Percentiles rank a stretch among this genome's conserved stretches.
These are phyloP conservation scores for Yponomeuta plumbellus DNA, from an alignment of 2,888 invertebrate species.

Conservation along the genomic window DNA sequence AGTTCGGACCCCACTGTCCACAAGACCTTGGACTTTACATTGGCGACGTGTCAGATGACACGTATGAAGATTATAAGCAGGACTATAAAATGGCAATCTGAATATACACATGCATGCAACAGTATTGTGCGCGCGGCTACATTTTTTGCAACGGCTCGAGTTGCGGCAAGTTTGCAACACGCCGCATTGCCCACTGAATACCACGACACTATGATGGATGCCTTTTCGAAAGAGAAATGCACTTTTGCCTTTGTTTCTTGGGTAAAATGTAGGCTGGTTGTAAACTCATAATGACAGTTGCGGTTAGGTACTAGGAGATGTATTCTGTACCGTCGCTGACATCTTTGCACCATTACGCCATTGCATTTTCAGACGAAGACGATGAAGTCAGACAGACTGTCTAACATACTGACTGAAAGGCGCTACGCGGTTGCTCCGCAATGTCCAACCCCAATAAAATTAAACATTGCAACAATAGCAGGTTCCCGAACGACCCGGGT, in stretches of 20 bases:
- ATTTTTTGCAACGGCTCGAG: conserved; percentile 30
- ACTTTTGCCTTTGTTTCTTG: not conserved
- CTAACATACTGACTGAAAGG: not conserved
- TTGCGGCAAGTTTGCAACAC: conserved; percentile 27
- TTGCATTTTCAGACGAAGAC: not conserved
- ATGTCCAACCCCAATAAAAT: not conserved
- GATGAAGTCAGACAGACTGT: not conserved
- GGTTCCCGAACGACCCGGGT: not conserved
- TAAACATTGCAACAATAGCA: conserved; percentile 13
- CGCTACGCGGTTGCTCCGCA: not conserved
- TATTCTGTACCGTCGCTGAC: not conserved
- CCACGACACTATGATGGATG: not conserved
- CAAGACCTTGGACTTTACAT: not conserved
- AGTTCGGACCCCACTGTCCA: too few relatives aligned
- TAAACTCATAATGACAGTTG: not conserved
- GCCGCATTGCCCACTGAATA: conserved; percentile 29
- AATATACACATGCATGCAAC: conserved; percentile 10
- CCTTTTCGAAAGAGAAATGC: conserved; percentile 5
- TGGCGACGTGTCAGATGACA: not conserved
- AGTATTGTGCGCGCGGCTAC: conserved; percentile 23
- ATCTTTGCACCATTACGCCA: not conserved
- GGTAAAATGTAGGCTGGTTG: not conserved
- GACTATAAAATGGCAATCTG: not conserved
- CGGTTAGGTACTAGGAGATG: not conserved
- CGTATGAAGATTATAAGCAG: not conserved